Conservation (phyloP, 2,888 invertebrate species). For the Eilema sororculum region DNA sequence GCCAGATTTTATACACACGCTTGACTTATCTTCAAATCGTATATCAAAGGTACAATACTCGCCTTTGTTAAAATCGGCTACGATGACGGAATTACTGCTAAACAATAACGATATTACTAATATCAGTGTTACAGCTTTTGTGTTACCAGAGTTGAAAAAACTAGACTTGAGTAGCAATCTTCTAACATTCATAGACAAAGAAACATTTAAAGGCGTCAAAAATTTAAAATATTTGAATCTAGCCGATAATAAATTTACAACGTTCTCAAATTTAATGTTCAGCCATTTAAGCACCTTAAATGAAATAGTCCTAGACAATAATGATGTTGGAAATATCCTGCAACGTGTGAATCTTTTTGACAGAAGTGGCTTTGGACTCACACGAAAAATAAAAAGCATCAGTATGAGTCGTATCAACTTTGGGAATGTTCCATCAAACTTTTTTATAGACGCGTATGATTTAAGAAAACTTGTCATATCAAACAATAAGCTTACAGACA, state of each 20-base stretch:
- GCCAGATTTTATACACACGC: conserved; percentile 61
- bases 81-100: conserved; percentile 64
- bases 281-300: conserved; percentile 72
- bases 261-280: conserved; percentile 72
- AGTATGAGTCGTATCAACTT: conserved; percentile 72
- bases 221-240: conserved; percentile 78
- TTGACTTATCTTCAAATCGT: conserved; percentile 75
- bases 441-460: conserved; percentile 78
- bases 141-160: conserved; percentile 67
- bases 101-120: conserved; percentile 68
- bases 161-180: conserved; percentile 78
- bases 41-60: conserved; percentile 60
- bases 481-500: conserved; percentile 83
- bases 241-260: conserved; percentile 76
- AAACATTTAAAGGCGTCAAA: conserved; percentile 71
- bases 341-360: conserved; percentile 71
- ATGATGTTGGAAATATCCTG: conserved; percentile 73
- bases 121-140: conserved; percentile 64
- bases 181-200: conserved; percentile 69
- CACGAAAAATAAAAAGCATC: conserved; percentile 67
- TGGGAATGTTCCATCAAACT: conserved; percentile 70
- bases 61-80: conserved; percentile 60
- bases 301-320: conserved; percentile 78
- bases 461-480: conserved; percentile 79
- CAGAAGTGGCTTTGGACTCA: conserved; percentile 72